Conservation (phyloP, 1,140 invertebrate species). For the Riptortus pedestris region DNA sequence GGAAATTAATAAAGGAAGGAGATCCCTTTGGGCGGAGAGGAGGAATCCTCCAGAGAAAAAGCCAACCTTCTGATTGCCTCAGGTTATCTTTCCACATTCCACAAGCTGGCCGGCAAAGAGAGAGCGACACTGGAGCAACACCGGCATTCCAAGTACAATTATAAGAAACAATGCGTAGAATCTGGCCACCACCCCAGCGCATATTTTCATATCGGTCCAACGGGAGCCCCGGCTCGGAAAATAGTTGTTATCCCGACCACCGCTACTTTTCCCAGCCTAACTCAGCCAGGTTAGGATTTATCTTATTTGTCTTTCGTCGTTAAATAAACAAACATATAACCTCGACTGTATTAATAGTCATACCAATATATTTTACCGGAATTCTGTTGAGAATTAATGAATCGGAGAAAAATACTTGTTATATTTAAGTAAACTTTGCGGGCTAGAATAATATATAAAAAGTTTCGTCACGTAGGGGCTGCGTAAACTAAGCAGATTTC, state of each 20-base stretch:
- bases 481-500: no score
- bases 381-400: no score
- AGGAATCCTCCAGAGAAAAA: constrained; percentile 10
- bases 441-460: no score
- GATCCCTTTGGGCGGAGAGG: constrained; percentile 1
- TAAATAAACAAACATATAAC: no score
- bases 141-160: constrained; percentile 10
- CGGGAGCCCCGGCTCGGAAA: background rate
- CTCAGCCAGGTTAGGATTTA: background rate
- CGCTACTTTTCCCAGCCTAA: background rate
- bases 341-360: no score
- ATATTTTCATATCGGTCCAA: constrained; percentile 8
- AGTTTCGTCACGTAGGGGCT: no score
- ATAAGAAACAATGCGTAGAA: constrained; percentile 16
- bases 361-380: no score
- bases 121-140: constrained; percentile 9
- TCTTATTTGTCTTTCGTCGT: background rate
- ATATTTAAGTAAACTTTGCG: no score
- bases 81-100: constrained; percentile 16
- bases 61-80: constrained; percentile 5
- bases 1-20: constrained; percentile 14
- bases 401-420: no score
- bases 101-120: constrained; percentile 1
- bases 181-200: constrained; percentile 1
- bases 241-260: background rate